Conservation (phyloP, 2,113 vertebrate genomes). For the Dolichallabes microphthalmus region DNA sequence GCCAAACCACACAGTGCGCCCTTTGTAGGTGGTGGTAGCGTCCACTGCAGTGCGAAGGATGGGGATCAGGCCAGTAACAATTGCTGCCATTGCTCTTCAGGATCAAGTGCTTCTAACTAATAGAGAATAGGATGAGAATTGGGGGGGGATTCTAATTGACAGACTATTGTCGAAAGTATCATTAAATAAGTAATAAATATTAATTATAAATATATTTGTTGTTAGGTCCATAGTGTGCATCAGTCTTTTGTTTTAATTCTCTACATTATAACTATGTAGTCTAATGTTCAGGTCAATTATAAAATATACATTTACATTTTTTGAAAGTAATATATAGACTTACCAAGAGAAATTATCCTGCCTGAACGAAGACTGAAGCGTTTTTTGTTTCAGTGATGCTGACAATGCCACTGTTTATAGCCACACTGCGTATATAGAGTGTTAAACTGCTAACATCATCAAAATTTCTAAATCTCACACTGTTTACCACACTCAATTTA, state of each 20-base stretch:
- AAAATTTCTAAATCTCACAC: conserved; percentile 24
- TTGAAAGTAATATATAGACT: background rate
- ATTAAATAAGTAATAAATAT: background rate
- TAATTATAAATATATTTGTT: background rate
- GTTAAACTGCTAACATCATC: conserved; percentile 41
- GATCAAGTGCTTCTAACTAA: background rate
- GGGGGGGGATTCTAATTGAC: background rate
- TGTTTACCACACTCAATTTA: background rate
- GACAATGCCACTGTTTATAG: conserved; percentile 12
- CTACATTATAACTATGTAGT: background rate
- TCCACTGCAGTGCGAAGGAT: conserved; percentile 51
- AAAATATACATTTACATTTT: background rate
- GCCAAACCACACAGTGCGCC: conserved; percentile 58
- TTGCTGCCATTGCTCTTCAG: conserved; percentile 57
- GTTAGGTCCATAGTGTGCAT: background rate
- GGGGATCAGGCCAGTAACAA: conserved; percentile 62
- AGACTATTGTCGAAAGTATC: background rate
- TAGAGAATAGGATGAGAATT: background rate
- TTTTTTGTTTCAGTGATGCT: background rate
- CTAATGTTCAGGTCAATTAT: background rate
- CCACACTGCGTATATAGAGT: conserved; percentile 26
- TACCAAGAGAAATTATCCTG: conserved; percentile 17
- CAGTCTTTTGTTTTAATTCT: background rate
- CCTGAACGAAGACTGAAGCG: background rate
- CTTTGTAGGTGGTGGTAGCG: conserved; percentile 53